Base-by-base conservation (phyloP, 2,888 invertebrate genomes). In the Pelosia muscerda region DNA sequence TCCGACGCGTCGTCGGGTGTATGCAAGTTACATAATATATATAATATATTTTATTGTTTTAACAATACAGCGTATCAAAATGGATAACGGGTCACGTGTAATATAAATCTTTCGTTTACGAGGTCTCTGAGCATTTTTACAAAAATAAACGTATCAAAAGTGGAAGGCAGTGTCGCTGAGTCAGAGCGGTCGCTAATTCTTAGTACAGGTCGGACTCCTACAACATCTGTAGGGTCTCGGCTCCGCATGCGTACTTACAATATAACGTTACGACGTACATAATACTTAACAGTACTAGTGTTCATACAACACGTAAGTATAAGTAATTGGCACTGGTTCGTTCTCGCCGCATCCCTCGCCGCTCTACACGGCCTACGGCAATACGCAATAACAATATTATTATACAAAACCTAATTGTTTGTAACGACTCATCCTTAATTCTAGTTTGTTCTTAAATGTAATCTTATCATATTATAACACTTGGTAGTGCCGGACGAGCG, bases 251-350 rank as follows among this genome's bases (percentile, higher is more conserved):
- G 68, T n/a, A 15, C 31, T 57, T 26, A 54, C 13, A 13, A 49
- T 49, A 49, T n/a, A 49, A 49, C n/a, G n/a, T 49, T n/a, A 49
- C 49, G n/a, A 49, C 60, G 34, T 60, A 53, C 57, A 58, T 55
- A 54, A 68, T 53, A 55, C 8, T 49, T 65, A 68, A 59, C 55
- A 63, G n/a, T 63, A 10, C 55, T 55, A 49, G 59, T 22, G 66
- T 66, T 8, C 61, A 38, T 49, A 62, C 63, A 9, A 55, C 28
- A 65, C 65, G 61, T 22, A 60, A 71, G 74, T 78, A 38, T 70
- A 65, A 70, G 74, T 78, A 74, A 77, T 78, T 84, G 82, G 84
- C 83, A 79, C 82, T 57, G 57, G 62, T 59, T 68, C 68, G 63
- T 66, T 71, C 70, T 73, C 67, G 70, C 55, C 68, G 59, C 66